These are phyloP conservation scores for Calidris pugnax DNA, from an alignment of 2,113 vertebrate species.

Conservation along the genomic window DNA sequence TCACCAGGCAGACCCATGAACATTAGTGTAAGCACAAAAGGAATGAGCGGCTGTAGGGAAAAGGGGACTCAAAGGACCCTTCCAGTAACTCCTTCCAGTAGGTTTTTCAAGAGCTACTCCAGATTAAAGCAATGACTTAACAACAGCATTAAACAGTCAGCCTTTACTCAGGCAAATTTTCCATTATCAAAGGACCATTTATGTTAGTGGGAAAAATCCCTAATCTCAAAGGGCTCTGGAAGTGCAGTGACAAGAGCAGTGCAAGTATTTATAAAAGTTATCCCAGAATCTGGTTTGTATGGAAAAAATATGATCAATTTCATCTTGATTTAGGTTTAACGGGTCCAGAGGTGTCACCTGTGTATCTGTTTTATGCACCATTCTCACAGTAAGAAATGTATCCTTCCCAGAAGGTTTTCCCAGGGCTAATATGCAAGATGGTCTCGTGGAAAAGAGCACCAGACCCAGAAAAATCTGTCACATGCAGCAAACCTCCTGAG, in stretches of 20 bases:
- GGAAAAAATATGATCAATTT: not conserved
- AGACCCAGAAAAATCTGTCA: not conserved
- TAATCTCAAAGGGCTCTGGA: not conserved
- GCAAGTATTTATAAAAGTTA: not conserved
- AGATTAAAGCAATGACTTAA: slow-evolving; percentile 55
- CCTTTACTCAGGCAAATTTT: slow-evolving; percentile 52
- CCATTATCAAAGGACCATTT: slow-evolving; percentile 46
- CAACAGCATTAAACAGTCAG: slow-evolving; percentile 15
- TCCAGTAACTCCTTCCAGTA: slow-evolving; percentile 28
- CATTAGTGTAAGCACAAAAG: not conserved
- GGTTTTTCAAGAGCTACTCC: slow-evolving; percentile 22
- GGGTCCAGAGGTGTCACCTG: not conserved
- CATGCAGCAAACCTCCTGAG: not conserved
- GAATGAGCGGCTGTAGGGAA: not conserved
- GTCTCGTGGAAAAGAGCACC: not conserved
- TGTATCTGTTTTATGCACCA: not conserved
- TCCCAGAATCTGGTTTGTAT: not conserved
- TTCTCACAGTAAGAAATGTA: not conserved
- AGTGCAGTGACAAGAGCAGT: not conserved
- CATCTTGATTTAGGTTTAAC: not conserved
- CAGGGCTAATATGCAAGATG: not conserved
- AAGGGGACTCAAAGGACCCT: not conserved
- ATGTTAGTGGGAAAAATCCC: slow-evolving; percentile 22
- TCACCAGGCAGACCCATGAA: not conserved
- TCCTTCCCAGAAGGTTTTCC: not conserved